Evolutionary conservation across 2,797 vertebrate genomes (phyloP).

Genomic region (Peromyscus attwateri): DNA sequence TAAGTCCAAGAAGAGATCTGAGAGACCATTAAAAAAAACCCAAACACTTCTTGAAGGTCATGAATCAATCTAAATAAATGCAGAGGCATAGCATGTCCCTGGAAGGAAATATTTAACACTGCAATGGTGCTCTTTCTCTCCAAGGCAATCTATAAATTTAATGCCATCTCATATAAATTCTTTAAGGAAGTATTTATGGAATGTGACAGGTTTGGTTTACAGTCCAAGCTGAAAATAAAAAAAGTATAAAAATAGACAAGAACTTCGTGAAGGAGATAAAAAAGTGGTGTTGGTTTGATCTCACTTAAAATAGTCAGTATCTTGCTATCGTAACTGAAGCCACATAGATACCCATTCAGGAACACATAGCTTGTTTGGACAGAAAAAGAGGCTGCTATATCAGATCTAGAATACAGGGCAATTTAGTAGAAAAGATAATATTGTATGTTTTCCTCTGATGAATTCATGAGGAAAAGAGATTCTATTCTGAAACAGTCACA

Average conservation of each 20-base stretch:
- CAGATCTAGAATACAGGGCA: neutral
- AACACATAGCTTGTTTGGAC: neutral
- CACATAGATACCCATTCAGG: neutral
- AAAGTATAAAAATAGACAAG: constrained; percentile 21
- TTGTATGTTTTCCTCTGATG: neutral
- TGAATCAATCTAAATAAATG: constrained; percentile 47
- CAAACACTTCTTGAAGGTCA: neutral
- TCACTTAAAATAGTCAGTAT: neutral
- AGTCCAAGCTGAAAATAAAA: constrained; percentile 33
- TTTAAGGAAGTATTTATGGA: constrained; percentile 31
- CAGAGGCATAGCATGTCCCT: neutral
- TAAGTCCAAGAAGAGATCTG: neutral
- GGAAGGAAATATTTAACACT: constrained; percentile 20
- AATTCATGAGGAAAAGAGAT: neutral
- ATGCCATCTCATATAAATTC: neutral
- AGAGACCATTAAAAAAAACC: neutral
- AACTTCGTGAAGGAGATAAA: neutral
- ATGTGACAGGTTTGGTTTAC: constrained; percentile 42
- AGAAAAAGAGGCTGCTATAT: neutral
- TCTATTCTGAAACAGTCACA: neutral
- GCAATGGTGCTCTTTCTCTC: neutral
- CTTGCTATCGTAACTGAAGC: neutral
- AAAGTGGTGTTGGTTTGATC: neutral
- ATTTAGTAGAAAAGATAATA: neutral
- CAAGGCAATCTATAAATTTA: constrained; percentile 54